Evolutionary conservation across 2,113 vertebrate species (phyloP).

Genomic region (Felis catus): F.catus_Fca126_mat1.0 CM031412.1:133649501-133650000

Average conservation of each 20-base stretch:
- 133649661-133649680: too few species aligned
- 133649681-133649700: not conserved
- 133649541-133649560: too few species aligned
- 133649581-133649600: accelerated
- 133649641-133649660: too few species aligned
- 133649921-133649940: not conserved
- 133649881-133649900: not conserved
- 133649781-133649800: not conserved
- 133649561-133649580: too few species aligned
- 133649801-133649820: not conserved
- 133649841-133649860: not conserved
- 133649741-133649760: not conserved
- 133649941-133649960: not conserved
- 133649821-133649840: not conserved
- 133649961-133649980: not conserved
- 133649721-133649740: not conserved
- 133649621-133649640: too few species aligned
- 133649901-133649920: not conserved
- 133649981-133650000: not conserved
- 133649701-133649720: not conserved
- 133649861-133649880: not conserved
- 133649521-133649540: too few species aligned
- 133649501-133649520: too few species aligned
- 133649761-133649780: not conserved
- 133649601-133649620: too few species aligned